Evolutionary conservation across 2,113 vertebrate species (phyloP), one percentile per base, ranked within the genome.

Genomic region (Pachypanchax playfairii): DNA sequence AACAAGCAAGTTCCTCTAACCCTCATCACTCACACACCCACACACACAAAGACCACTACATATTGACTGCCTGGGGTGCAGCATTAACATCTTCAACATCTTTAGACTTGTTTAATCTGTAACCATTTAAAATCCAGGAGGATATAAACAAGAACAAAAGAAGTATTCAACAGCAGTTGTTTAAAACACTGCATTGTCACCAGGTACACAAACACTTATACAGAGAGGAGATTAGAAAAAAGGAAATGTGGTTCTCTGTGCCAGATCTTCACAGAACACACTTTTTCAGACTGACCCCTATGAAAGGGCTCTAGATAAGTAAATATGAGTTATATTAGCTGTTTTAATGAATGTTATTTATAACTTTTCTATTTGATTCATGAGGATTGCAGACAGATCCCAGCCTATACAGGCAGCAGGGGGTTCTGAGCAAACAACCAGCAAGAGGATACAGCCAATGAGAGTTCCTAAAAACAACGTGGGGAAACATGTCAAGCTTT

Each of bases 11-110:
- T 58, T 46, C 15, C 59, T 39, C n/a, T 9, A 8, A 64, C 7
- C 49, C 41, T 58, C 47, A 58, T 76, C 54, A 56, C 14, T 70
- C 71, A 70, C 15, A 55, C 42, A 46, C 64, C 26, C n/a, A 53
- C 55, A 11, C 49, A 55, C 21, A 63, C 3, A 59, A 1, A 57
- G n/a, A 38, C 48, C 21, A 33, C 29, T 13, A 33, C 24, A 42
- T 58, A 55, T 70, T 46, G 22, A 58, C 25, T 28, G 20, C 63
- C 48, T 8, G 0, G 8, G 57, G 51, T 55, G 14, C 18, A 24
- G 7, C 26, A 24, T 26, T 46, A 50, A 64, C 17, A 39, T 66
- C 43, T 35, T 47, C 53, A n/a, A 47, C 17, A 52, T 41, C 5
- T 22, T 33, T 26, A 52, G 52, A 68, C 41, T 51, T 24, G 51